Base-by-base conservation (phyloP, 1,140 invertebrate genomes). In the Aphidius gifuensis region DNA sequence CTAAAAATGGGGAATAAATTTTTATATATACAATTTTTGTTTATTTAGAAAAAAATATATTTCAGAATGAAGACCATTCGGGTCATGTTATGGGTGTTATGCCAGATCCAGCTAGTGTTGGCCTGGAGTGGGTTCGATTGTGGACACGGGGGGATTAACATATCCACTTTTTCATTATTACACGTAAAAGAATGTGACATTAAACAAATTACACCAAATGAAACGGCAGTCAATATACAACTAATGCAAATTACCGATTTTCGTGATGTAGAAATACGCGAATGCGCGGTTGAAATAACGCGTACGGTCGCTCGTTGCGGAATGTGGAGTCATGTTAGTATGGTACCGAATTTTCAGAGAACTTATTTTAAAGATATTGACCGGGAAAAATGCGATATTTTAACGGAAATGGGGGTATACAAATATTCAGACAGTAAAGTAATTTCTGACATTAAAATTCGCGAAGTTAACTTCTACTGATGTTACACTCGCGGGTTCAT, bases 281-380 rank as follows among this genome's bases (percentile, higher is more conserved):
- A 63, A 56, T 66, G 2, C 44, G n/a, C n/a, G 21, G 60, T 50
- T 63, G 61, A 16, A 16, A 16, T 57, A 53, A 56, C 47, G 9
- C 45, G 61, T 5, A 63, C 50, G 0, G 58, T 63, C n/a, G 54
- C 48, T 45, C 49, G 60, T 44, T 66, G 61, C n/a, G 64, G 58
- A 21, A 57, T 60, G 46, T 38, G 16, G 11, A 59, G 42, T 2
- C 60, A 66, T 6, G 40, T 59, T 0, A 46, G 60, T 4, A 44
- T 48, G 4, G 64, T 62, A 46, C 4, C 23, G 4, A 59, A 62
- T 9, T 45, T 32, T 0, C 9, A 16, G 8, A 40, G 44, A 38
- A 45, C 43, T 32, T 65, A 62, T 39, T 32, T 62, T 8, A n/a
- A 40, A 21, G 50, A 62, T 32, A 40, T 62, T 42, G 44, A 55